Percentiles rank a stretch among this genome's conserved stretches.
Evolutionary conservation across 2,113 vertebrate species (phyloP).

Genomic region (Antechinus flavipes): DNA sequence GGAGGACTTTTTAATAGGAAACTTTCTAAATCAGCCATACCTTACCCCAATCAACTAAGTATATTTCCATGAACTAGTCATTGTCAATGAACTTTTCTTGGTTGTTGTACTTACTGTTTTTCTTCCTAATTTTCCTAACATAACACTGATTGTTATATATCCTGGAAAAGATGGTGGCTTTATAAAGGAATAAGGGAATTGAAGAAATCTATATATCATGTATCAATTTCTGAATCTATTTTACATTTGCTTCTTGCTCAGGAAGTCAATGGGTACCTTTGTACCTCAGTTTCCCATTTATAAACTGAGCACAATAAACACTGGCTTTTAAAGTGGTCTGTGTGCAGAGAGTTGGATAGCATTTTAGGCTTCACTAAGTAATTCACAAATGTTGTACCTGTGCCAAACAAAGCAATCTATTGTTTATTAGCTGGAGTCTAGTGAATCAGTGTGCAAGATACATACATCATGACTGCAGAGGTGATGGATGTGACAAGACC

Average conservation of each 20-base stretch:
- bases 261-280: fast-evolving
- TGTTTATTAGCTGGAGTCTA: background rate
- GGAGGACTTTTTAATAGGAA: background rate
- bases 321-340: background rate
- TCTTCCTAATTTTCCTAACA: background rate
- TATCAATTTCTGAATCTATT: background rate
- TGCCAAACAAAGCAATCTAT: background rate
- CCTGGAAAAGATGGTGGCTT: background rate
- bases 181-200: background rate
- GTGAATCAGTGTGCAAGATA: background rate
- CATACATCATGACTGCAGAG: background rate
- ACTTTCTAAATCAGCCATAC: background rate
- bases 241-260: background rate
- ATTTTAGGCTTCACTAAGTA: background rate
- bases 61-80: background rate
- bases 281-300: background rate
- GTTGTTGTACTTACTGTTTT: background rate
- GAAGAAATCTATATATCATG: background rate
- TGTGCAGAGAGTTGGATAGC: background rate
- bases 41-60: background rate
- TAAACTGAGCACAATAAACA: background rate
- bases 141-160: background rate
- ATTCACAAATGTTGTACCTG: fast-evolving
- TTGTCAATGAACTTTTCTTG: background rate
- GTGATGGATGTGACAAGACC: background rate